Evolutionary conservation across 2,888 invertebrate species (phyloP).

Genomic region (Eutolmus rufibarbis): DNA sequence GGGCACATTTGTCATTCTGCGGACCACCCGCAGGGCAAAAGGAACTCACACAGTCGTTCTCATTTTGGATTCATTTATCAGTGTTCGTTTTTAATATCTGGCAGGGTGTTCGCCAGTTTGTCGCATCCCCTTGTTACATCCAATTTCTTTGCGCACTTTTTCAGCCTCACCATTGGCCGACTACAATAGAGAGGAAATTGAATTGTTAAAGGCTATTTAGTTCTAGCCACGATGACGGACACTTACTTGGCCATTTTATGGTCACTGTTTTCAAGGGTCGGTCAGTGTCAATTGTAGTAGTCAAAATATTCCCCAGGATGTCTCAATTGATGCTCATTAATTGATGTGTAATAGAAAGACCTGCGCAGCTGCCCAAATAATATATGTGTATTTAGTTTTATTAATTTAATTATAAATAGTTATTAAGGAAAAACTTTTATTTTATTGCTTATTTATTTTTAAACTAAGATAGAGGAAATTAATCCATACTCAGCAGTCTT

Average conservation of each 20-base stretch:
- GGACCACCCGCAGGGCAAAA: constrained; percentile 48
- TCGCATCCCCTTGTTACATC: constrained; percentile 39
- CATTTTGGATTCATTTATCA: constrained; percentile 42
- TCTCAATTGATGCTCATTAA: constrained; percentile 28
- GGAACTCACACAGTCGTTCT: constrained; percentile 13
- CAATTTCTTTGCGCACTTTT: background rate
- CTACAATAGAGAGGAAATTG: constrained; percentile 43
- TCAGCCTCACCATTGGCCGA: background rate
- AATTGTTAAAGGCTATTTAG: constrained; percentile 44
- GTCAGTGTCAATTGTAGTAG: background rate
- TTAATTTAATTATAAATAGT: too few species aligned
- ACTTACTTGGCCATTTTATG: constrained; percentile 51
- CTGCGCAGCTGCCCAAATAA: background rate
- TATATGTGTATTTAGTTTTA: too few species aligned
- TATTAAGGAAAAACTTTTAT: too few species aligned
- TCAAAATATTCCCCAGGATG: constrained; percentile 10
- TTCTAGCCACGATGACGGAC: constrained; percentile 47
- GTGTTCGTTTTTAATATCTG: constrained; percentile 42
- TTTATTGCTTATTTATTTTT: too few species aligned
- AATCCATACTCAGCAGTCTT: too few species aligned
- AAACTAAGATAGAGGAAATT: too few species aligned
- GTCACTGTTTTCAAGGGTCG: constrained; percentile 39
- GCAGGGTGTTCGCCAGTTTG: constrained; percentile 42
- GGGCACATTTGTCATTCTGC: constrained; percentile 49
- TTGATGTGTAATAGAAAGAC: constrained; percentile 14